These are phyloP conservation scores for Cinara cedri DNA, from an alignment of 2,888 invertebrate genomes.

Conservation along the genomic window DNA sequence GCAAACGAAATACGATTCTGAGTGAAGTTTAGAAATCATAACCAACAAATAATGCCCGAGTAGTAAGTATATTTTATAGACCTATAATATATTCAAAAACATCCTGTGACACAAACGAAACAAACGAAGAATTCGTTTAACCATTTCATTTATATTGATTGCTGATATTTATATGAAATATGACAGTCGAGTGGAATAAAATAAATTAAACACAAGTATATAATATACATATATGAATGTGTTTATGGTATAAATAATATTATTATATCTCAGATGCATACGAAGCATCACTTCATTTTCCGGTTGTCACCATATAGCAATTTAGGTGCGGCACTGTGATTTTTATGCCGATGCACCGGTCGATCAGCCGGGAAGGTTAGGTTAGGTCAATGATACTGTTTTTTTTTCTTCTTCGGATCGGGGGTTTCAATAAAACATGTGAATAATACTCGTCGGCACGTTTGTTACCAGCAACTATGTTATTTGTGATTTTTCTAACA, in stretches of 20 bases:
- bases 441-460: neutral
- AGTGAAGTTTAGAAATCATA: too few species aligned
- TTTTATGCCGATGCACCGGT: conserved; percentile 32
- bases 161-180: conserved; percentile 19
- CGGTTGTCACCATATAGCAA: conserved; percentile 32
- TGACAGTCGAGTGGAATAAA: conserved; percentile 3
- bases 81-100: too few species aligned
- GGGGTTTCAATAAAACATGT: neutral
- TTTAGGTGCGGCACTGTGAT: conserved; percentile 17
- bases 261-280: neutral
- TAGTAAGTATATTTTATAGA: too few species aligned
- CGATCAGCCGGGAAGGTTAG: conserved; percentile 21
- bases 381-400: conserved; percentile 21
- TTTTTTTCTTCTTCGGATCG: conserved; percentile 21
- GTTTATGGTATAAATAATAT: neutral
- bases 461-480: neutral
- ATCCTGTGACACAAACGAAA: neutral
- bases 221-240: too few species aligned
- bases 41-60: too few species aligned
- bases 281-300: conserved; percentile 34
- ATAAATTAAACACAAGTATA: conserved; percentile 10
- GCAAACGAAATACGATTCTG: too few species aligned
- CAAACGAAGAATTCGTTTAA: neutral
- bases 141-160: neutral
- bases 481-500: neutral